Conservation (phyloP, 2,888 invertebrate genomes). For the Ypsolopha sequella region DNA sequence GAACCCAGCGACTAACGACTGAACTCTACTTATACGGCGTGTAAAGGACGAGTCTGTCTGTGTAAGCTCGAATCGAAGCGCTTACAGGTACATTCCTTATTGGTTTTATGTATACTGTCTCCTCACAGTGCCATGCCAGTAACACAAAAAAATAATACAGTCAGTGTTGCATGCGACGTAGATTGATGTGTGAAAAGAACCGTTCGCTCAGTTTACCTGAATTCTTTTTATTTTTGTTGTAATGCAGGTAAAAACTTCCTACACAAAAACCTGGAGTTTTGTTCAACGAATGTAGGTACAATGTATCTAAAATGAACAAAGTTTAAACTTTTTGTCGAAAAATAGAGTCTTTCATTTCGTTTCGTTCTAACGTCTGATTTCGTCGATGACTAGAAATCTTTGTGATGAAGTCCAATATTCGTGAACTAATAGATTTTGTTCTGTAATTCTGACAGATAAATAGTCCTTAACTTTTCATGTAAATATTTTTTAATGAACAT, state of each 20-base stretch:
- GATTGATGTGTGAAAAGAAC: slow-evolving; percentile 26
- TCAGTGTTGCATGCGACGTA: slow-evolving; percentile 26
- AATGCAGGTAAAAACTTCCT: neutral
- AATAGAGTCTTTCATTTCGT: neutral
- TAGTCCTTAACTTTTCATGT: neutral
- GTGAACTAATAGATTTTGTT: neutral
- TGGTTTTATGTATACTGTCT: too few relatives aligned
- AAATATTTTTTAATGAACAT: neutral
- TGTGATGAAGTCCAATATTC: neutral
- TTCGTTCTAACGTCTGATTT: neutral
- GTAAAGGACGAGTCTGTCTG: too few relatives aligned
- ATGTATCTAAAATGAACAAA: neutral
- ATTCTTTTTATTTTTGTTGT: neutral
- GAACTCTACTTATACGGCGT: too few relatives aligned
- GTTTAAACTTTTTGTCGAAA: neutral
- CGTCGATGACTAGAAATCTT: neutral
- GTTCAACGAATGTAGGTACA: neutral
- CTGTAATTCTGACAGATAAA: neutral
- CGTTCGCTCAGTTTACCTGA: neutral
- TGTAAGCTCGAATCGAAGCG: too few relatives aligned
- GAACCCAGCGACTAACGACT: too few relatives aligned
- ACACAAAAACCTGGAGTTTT: neutral
- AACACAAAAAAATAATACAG: slow-evolving; percentile 23
- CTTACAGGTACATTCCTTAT: too few relatives aligned
- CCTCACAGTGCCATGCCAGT: too few relatives aligned